phyloP scores from a whole-genome alignment of 2,113 vertebrate genomes.

The Scalopus aquaticus region DNA sequence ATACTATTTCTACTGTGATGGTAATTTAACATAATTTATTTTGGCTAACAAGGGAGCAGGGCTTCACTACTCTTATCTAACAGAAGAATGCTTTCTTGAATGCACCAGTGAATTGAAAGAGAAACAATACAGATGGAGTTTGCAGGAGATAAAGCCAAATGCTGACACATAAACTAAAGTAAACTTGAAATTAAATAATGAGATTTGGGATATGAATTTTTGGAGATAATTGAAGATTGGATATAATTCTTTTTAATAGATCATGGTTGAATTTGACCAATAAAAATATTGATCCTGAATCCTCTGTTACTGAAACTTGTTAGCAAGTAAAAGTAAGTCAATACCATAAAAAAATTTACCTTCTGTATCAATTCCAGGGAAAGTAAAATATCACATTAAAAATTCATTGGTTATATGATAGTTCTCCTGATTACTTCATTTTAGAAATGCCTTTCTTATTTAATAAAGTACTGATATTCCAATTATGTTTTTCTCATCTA shows the following conservation, averaged over 20 bases:
- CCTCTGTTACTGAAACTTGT: neutral
- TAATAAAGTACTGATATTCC: neutral
- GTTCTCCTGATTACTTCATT: neutral
- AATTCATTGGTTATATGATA: neutral
- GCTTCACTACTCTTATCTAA: neutral
- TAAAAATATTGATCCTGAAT: neutral
- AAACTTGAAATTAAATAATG: neutral
- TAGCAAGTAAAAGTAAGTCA: neutral
- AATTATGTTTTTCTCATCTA: neutral
- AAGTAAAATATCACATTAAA: neutral
- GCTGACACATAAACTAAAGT: neutral
- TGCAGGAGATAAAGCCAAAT: neutral
- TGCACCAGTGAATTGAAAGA: neutral
- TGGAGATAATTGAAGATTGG: neutral
- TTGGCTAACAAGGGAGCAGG: neutral
- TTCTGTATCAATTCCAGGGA: neutral
- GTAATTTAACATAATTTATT: neutral
- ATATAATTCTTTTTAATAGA: neutral
- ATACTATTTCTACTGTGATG: neutral
- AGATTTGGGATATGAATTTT: neutral
- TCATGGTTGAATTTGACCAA: neutral
- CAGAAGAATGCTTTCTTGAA: neutral
- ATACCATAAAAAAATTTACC: neutral
- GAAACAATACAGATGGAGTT: neutral
- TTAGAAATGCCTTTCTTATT: neutral